These are phyloP conservation scores for Xerus inauris DNA, from an alignment of 2,113 vertebrate genomes.

Conservation along the genomic window DNA sequence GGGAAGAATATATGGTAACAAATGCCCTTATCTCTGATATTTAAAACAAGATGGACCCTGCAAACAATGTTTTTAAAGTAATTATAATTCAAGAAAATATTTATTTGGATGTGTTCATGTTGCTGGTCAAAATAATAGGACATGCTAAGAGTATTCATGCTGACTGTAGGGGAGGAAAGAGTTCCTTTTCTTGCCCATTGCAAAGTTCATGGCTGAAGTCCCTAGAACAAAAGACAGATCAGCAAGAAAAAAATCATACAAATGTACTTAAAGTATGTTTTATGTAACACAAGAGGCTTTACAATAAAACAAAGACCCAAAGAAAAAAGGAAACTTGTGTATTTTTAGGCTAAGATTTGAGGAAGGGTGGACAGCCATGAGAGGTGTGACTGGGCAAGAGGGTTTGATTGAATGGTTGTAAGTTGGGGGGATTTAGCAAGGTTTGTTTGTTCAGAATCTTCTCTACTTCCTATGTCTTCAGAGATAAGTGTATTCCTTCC, in stretches of 20 bases:
- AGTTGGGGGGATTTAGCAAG: rapidly evolving
- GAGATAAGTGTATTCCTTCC: background rate
- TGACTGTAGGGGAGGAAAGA: background rate
- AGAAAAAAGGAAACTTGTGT: background rate
- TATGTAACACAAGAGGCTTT: background rate
- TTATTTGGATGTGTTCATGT: background rate
- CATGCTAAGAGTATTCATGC: background rate
- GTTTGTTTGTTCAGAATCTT: background rate
- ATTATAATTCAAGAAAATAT: background rate
- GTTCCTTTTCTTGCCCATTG: background rate
- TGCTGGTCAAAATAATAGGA: background rate
- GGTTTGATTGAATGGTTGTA: rapidly evolving
- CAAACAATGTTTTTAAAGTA: background rate
- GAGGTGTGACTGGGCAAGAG: background rate
- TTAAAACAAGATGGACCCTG: background rate
- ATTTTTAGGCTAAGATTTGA: background rate
- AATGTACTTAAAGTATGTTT: background rate
- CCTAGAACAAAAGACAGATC: background rate
- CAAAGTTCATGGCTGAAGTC: background rate
- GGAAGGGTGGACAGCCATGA: background rate
- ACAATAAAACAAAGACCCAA: background rate
- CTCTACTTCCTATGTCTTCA: background rate
- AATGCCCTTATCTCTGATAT: background rate
- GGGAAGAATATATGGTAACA: background rate
- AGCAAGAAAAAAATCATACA: background rate